Evolutionary conservation across 2,113 vertebrate genomes (phyloP).

Genomic region (Eonycteris spelaea): DNA sequence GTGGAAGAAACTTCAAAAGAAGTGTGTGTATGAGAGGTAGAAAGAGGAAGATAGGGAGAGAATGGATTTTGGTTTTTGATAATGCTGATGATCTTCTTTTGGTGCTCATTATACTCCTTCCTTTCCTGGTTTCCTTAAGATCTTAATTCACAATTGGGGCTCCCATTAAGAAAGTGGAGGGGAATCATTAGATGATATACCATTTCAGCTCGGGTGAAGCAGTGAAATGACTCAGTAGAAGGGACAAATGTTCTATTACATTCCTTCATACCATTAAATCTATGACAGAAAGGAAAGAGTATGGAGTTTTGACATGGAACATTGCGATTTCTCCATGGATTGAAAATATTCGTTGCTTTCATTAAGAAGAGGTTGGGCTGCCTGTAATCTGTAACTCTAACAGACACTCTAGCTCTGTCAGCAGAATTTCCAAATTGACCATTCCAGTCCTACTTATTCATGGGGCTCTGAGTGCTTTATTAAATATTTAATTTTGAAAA

Average conservation of each 20-base stretch:
- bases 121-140: background rate
- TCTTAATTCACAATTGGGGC: background rate
- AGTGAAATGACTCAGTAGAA: background rate
- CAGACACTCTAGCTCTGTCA: background rate
- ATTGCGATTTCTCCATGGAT: background rate
- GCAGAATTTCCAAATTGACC: background rate
- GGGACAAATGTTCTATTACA: background rate
- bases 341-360: background rate
- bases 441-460: background rate
- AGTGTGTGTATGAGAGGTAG: background rate
- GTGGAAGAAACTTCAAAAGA: constrained; percentile 53
- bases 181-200: background rate
- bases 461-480: background rate
- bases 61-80: constrained; percentile 52
- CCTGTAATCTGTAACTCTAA: background rate
- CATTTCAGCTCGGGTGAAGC: background rate
- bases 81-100: constrained; percentile 44
- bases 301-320: background rate
- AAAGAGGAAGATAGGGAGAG: background rate
- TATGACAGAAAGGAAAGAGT: background rate
- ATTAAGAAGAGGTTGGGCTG: background rate
- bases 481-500: constrained; percentile 37
- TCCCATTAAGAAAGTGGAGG: background rate
- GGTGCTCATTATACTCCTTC: background rate
- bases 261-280: background rate